Evolutionary conservation across 2,797 vertebrate genomes (phyloP).

Genomic region (Agapornis canus): DNA sequence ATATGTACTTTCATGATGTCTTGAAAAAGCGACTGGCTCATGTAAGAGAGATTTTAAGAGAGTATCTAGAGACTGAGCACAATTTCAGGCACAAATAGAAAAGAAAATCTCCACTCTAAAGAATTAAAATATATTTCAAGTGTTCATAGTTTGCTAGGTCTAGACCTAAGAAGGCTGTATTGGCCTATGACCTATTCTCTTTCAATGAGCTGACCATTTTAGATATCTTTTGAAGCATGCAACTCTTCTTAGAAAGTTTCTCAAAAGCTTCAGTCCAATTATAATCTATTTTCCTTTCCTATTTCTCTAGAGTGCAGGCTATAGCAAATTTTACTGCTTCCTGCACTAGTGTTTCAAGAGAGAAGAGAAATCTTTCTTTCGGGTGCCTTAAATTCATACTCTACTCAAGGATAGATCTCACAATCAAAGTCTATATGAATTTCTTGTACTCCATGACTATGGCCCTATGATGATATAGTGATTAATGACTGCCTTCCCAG

Average conservation of each 20-base stretch:
- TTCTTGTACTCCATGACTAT: not conserved
- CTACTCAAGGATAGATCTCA: not conserved
- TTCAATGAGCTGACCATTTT: not conserved
- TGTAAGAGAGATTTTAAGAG: not conserved
- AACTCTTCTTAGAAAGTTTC: not conserved
- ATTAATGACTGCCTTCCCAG: not conserved
- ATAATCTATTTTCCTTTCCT: not conserved
- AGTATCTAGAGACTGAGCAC: not conserved
- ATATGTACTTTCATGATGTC: not conserved
- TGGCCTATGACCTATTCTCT: not conserved
- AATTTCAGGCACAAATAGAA: not conserved
- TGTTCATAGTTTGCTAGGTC: not conserved
- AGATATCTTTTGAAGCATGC: not conserved
- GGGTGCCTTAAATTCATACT: not conserved
- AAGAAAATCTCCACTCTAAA: not conserved
- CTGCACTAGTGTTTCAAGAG: not conserved
- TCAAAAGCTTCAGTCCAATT: not conserved
- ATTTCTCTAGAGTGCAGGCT: not conserved
- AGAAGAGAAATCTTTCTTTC: not conserved
- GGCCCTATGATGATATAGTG: not conserved
- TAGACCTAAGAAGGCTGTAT: not conserved
- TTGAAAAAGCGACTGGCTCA: not conserved
- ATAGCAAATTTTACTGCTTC: not conserved
- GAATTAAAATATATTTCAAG: not conserved
- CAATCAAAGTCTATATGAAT: not conserved